Conservation (phyloP, 2,797 vertebrate genomes). For the Helicolenus hilgendorfi region DNA sequence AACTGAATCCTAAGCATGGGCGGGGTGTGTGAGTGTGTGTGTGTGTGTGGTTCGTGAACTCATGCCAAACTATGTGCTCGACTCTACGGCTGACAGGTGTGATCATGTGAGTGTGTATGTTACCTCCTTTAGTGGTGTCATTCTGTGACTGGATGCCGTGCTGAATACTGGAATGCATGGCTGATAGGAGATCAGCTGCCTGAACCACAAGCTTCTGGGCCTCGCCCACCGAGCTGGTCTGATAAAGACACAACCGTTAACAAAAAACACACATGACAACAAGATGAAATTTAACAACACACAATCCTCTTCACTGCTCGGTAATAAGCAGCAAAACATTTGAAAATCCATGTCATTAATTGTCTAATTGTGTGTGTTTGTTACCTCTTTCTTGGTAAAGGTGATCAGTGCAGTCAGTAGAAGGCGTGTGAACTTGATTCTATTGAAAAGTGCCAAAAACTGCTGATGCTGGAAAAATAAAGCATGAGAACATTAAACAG, state of each 20-base stretch:
- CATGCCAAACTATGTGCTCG: not conserved
- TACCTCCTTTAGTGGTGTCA: slow-evolving; percentile 99
- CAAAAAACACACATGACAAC: not conserved
- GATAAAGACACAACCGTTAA: slow-evolving; percentile 32
- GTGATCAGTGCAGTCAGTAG: slow-evolving; percentile 97
- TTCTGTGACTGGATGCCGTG: slow-evolving; percentile 98
- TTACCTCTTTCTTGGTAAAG: slow-evolving; percentile 99
- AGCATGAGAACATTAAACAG: slow-evolving; percentile 36
- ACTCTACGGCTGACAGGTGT: not conserved
- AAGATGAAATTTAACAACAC: not conserved
- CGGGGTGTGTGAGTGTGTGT: not conserved
- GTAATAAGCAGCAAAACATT: not conserved
- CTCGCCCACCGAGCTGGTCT: slow-evolving; percentile 97
- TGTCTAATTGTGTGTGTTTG: not conserved
- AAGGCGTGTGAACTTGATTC: slow-evolving; percentile 97
- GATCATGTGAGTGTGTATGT: not conserved
- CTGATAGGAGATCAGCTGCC: slow-evolving; percentile 95
- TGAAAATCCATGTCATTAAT: not conserved
- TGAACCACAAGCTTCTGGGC: slow-evolving; percentile 98
- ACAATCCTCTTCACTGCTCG: not conserved
- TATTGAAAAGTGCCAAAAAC: slow-evolving; percentile 97
- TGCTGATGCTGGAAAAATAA: slow-evolving; percentile 95
- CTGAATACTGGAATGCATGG: slow-evolving; percentile 96
- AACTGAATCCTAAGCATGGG: not conserved
- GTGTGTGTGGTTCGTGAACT: not conserved